Percentiles rank a stretch among this genome's conserved stretches.
phyloP scores from a whole-genome alignment of 2,888 invertebrate genomes.

The Drosophila rellima region DNA sequence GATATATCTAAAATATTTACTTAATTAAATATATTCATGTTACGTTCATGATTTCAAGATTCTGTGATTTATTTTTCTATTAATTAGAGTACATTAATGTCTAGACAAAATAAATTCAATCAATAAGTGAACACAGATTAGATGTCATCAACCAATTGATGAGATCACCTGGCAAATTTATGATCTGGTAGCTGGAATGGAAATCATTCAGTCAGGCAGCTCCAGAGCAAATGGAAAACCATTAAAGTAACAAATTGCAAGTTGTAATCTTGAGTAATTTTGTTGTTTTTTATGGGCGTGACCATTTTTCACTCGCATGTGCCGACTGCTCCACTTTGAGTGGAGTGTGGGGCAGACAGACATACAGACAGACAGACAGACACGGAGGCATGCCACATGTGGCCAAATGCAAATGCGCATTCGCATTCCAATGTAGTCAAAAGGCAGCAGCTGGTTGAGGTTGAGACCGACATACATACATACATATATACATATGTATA shows the following conservation, averaged over 20 bases:
- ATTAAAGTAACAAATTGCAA: conserved; percentile 62
- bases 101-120: conserved; percentile 3
- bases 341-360: conserved; percentile 9
- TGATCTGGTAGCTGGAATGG: conserved; percentile 41
- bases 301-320: conserved; percentile 46
- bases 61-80: not conserved
- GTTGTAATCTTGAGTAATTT: conserved; percentile 50
- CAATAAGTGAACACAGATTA: conserved; percentile 15
- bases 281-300: conserved; percentile 43
- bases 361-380: conserved; percentile 8
- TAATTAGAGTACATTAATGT: not conserved
- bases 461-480: conserved; percentile 41
- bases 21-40: not conserved
- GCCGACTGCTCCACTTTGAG: conserved; percentile 48
- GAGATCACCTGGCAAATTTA: conserved; percentile 46
- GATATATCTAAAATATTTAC: too few relatives aligned
- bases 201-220: conserved; percentile 31
- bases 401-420: conserved; percentile 76
- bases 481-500: not conserved
- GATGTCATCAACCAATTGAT: conserved; percentile 38
- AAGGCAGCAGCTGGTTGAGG: conserved; percentile 59
- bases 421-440: conserved; percentile 65
- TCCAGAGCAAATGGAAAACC: conserved; percentile 48
- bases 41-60: not conserved
- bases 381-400: conserved; percentile 55